These are phyloP conservation scores for Aromia moschata DNA, from an alignment of 2,888 invertebrate genomes.

Conservation along the genomic window DNA sequence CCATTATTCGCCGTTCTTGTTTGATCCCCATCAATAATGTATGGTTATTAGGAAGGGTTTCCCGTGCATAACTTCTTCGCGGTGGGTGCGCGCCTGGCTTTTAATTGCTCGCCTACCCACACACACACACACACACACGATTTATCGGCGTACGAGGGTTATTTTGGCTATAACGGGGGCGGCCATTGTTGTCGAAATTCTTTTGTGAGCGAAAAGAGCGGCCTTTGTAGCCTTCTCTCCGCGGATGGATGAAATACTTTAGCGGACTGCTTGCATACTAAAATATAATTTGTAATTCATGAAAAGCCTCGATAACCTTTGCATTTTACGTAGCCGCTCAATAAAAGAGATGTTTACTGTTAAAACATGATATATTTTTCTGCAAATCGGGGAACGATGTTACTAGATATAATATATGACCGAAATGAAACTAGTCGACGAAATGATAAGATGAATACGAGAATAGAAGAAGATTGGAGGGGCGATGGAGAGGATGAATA, in stretches of 20 bases:
- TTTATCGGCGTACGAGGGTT: background rate
- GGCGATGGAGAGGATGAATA: no score
- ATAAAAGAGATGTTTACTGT: no score
- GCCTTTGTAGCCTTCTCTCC: background rate
- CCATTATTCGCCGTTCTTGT: background rate
- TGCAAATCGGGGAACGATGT: no score
- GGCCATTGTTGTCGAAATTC: background rate
- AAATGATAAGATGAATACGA: no score
- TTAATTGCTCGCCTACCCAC: background rate
- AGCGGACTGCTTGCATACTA: background rate
- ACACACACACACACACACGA: no score
- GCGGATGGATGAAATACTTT: background rate
- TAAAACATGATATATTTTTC: no score
- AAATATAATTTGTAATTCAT: background rate
- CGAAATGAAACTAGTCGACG: no score
- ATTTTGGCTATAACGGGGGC: background rate
- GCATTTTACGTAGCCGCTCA: no score
- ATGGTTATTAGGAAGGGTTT: background rate
- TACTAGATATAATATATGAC: no score
- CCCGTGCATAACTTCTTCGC: background rate
- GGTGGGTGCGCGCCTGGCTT: background rate
- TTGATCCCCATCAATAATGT: constrained; percentile 1
- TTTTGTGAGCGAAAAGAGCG: background rate
- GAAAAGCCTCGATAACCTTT: no score
- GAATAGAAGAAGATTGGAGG: no score